Conservation (phyloP, 2,888 invertebrate genomes). For the Hanleya hanleyi region DNA sequence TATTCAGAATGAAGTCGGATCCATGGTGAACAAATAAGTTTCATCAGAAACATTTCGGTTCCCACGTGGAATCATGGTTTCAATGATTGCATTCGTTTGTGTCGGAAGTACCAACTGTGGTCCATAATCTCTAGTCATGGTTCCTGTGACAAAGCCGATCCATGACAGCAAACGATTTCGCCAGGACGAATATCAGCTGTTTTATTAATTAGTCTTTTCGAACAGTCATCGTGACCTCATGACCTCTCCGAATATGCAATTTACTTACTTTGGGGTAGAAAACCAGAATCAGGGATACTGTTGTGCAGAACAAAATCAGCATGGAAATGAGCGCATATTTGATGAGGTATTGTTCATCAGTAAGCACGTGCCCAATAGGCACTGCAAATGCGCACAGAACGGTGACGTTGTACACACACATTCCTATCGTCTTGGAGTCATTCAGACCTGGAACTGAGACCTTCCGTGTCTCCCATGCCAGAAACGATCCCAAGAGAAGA, state of each 20-base stretch:
- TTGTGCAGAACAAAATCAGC: constrained; percentile 23
- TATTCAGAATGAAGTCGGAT: too few relatives aligned
- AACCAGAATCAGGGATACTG: constrained; percentile 15
- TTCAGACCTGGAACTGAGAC: constrained; percentile 26
- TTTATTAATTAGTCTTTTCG: too few relatives aligned
- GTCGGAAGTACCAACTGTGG: too few relatives aligned
- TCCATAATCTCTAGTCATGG: too few relatives aligned
- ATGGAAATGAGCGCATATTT: constrained; percentile 16
- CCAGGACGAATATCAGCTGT: too few relatives aligned
- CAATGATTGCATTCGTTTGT: too few relatives aligned
- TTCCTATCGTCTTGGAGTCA: constrained; percentile 32
- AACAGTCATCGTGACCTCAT: too few relatives aligned
- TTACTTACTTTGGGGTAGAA: constrained; percentile 25
- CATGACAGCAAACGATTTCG: too few relatives aligned
- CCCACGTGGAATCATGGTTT: too few relatives aligned
- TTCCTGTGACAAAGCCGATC: too few relatives aligned
- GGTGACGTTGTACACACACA: constrained; percentile 33
- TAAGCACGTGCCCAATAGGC: constrained; percentile 12
- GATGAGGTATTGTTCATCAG: constrained; percentile 13
- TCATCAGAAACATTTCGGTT: too few relatives aligned
- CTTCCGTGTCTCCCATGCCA: constrained; percentile 28
- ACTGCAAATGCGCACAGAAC: constrained; percentile 20
- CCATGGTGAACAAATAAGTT: too few relatives aligned
- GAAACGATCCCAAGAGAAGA: constrained; percentile 30
- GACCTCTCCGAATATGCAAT: not conserved